Evolutionary conservation across 2,113 vertebrate genomes (phyloP).

Genomic region (Tachysurus vachellii): DNA sequence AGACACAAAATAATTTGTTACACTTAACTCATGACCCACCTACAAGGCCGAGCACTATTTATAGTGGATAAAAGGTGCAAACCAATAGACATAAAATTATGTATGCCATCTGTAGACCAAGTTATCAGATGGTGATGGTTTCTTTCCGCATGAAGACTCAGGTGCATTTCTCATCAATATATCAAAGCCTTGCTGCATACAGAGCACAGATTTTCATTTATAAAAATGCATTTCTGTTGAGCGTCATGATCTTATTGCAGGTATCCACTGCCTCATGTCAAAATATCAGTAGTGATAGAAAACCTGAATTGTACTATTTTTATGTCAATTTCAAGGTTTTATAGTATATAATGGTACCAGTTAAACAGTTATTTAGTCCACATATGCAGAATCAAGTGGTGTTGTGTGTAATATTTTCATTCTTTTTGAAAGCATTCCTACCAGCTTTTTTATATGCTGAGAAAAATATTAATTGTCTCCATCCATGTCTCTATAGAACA

Average conservation of each 20-base stretch:
- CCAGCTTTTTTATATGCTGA: neutral
- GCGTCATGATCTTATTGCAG: neutral
- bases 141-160: conserved; percentile 39
- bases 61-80: conserved; percentile 24
- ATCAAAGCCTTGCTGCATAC: conserved; percentile 6
- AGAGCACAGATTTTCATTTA: conserved; percentile 21
- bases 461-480: neutral
- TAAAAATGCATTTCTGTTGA: neutral
- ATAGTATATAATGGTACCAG: too few relatives aligned
- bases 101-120: neutral
- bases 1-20: conserved; percentile 35
- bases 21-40: conserved; percentile 33
- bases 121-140: neutral
- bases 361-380: neutral
- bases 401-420: neutral
- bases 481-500: neutral
- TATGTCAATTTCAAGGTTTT: neutral
- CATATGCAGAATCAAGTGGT: neutral
- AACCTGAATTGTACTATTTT: neutral
- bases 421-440: neutral
- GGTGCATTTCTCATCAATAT: conserved; percentile 42
- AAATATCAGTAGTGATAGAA: neutral
- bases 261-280: neutral
- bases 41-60: conserved; percentile 9
- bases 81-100: conserved; percentile 9